phyloP scores from a whole-genome alignment of 2,888 invertebrate genomes.

The Agelastica alni region DNA sequence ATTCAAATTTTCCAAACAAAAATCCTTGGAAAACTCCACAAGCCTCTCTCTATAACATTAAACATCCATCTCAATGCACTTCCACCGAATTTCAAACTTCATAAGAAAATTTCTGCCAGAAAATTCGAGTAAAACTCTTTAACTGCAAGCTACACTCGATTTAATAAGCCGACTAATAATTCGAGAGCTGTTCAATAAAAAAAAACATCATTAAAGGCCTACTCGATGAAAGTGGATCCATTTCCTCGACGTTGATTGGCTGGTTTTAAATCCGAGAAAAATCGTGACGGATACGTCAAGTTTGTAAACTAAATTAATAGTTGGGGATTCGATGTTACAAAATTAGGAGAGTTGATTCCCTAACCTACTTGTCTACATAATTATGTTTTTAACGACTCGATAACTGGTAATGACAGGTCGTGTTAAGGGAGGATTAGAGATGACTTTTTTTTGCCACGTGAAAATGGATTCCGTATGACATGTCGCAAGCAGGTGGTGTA shows the following conservation, averaged over 20 bases:
- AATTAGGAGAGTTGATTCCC: neutral
- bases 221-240: neutral
- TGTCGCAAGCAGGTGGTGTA: too few species aligned
- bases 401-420: too few species aligned
- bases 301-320: neutral
- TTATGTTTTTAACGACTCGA: too few species aligned
- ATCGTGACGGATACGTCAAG: neutral
- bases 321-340: neutral
- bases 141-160: slow-evolving; percentile 3
- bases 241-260: slow-evolving; percentile 13
- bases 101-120: slow-evolving; percentile 3
- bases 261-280: neutral
- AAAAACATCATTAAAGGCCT: slow-evolving; percentile 6
- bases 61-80: neutral
- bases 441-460: too few species aligned
- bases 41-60: neutral
- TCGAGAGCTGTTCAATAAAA: slow-evolving; percentile 14
- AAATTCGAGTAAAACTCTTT: slow-evolving; percentile 3
- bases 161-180: slow-evolving; percentile 20
- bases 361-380: too few species aligned
- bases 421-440: too few species aligned
- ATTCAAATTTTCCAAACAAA: neutral
- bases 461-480: too few species aligned
- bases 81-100: neutral
- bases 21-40: too few species aligned